Percentiles rank a stretch among this genome's conserved stretches.
Conservation (phyloP, 2,888 invertebrate species). For the Maniola hyperantus region DNA sequence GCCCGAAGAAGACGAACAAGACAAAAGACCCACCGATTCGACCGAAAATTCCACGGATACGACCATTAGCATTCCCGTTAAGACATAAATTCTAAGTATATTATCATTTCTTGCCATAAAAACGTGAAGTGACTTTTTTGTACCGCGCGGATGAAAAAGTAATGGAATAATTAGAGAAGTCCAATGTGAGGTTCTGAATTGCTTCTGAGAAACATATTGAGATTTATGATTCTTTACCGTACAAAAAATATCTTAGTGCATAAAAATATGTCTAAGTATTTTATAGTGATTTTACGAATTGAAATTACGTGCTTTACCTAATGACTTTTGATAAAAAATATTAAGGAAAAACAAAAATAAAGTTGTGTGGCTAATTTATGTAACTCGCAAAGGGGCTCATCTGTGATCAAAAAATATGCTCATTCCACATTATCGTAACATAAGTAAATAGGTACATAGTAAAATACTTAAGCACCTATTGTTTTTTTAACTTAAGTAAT, state of each 20-base stretch:
- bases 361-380: not conserved
- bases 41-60: conserved; percentile 57
- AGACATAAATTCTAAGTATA: conserved; percentile 53
- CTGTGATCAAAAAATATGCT: conserved; percentile 21
- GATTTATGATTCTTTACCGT: conserved; percentile 10
- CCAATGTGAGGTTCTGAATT: not conserved
- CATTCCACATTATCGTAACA: not conserved
- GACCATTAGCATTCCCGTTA: conserved; percentile 66
- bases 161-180: conserved; percentile 3
- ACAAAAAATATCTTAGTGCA: not conserved
- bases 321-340: conserved; percentile 9
- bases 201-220: conserved; percentile 12
- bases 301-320: no score
- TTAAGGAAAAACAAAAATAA: not conserved
- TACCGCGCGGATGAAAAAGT: conserved; percentile 6
- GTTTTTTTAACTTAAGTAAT: not conserved
- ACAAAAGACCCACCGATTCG: conserved; percentile 58
- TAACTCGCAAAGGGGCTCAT: conserved; percentile 19
- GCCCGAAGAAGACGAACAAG: conserved; percentile 55
- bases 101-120: not conserved
- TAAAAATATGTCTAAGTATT: not conserved
- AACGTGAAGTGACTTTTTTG: conserved; percentile 15
- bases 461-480: not conserved
- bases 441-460: not conserved
- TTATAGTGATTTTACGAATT: conserved; percentile 10